phyloP scores from a whole-genome alignment of 2,113 vertebrate genomes.

The Channa argus region DNA sequence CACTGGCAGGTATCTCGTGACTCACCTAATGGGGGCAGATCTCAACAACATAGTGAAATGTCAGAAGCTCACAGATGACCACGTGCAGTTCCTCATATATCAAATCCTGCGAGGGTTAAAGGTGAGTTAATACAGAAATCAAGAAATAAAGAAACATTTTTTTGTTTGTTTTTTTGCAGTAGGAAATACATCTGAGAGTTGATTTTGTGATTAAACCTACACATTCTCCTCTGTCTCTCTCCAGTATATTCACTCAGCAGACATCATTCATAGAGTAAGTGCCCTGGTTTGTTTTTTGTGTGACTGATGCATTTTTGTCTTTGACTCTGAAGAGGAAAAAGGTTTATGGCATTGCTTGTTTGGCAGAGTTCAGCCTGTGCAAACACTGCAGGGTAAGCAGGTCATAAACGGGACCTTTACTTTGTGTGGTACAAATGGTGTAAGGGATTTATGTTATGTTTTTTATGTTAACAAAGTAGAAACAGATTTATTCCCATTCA shows the following conservation, averaged over 20 bases:
- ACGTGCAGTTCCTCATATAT: slow-evolving; percentile 99
- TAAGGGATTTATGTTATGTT: not conserved
- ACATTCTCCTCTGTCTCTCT: slow-evolving; percentile 53
- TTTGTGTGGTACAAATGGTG: slow-evolving; percentile 6
- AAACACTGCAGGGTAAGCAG: slow-evolving; percentile 31
- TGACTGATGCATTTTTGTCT: slow-evolving; percentile 12
- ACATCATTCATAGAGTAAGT: slow-evolving; percentile 99
- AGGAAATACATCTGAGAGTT: not conserved
- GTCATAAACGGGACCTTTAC: slow-evolving; percentile 31
- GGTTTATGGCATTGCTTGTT: slow-evolving; percentile 24
- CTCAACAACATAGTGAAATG: slow-evolving; percentile 99
- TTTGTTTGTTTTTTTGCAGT: not conserved
- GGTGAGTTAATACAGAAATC: slow-evolving; percentile 84
- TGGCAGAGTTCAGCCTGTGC: slow-evolving; percentile 8
- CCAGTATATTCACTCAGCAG: slow-evolving; percentile 98
- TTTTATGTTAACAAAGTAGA: not conserved
- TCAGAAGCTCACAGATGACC: slow-evolving; percentile 98
- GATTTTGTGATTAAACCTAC: slow-evolving; percentile 24
- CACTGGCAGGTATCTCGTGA: slow-evolving; percentile 92
- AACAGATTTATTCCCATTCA: not conserved
- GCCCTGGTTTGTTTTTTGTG: not conserved
- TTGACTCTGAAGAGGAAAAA: not conserved
- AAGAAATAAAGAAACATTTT: not conserved
- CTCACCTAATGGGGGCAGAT: slow-evolving; percentile 98
- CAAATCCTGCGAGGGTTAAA: slow-evolving; percentile 97